Base-by-base conservation (phyloP, 2,113 vertebrate genomes). In the Pollachius pollachius region DNA sequence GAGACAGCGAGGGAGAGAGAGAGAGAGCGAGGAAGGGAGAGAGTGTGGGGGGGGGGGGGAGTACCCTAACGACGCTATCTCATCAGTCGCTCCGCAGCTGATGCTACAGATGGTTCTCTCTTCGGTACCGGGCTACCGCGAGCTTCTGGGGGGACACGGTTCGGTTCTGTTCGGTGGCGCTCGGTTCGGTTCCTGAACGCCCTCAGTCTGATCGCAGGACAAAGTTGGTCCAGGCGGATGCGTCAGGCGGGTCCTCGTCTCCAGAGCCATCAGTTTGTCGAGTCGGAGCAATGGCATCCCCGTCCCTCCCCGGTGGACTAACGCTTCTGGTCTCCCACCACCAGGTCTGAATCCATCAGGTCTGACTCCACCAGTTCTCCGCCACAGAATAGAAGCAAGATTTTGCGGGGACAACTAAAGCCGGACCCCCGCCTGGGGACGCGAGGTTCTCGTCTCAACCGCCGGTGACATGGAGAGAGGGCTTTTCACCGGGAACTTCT, bases 211-310 rank as follows among this genome's bases (percentile, higher is more conserved):
- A 75, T 72, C 74, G 70, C 76, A 15, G 77, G 81, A 71, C 34
- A 85, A 90, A 89, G 84, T 88, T 88, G 87, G 79, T 81, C 58
- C 62, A 67, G 73, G 70, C 80, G 73, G 85, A 89, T 88, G 85
- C 85, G 76, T 76, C 75, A 80, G 48, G 7, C 70, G 71, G 68
- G 68, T 74, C 73, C 78, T 67, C 60, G 74, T 85, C 78, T 85
- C 67, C 63, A 62, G 75, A 69, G 71, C 69, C 77, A 85, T 81
- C 85, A 74, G 27, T 79, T 75, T 21, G 19, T 82, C 75, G 78
- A 77, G 85, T 78, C 66, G 64, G 83, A 64, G 74, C 60, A 88
- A 87, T 81, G 79, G 65, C 69, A 70, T 60, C 67, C 23, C 54
- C 64, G 48, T 80, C 69, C 70, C 48, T 1, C 76, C 69, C 73